phyloP scores from a whole-genome alignment of 2,888 invertebrate genomes.

The Drosophila anceps region DNA sequence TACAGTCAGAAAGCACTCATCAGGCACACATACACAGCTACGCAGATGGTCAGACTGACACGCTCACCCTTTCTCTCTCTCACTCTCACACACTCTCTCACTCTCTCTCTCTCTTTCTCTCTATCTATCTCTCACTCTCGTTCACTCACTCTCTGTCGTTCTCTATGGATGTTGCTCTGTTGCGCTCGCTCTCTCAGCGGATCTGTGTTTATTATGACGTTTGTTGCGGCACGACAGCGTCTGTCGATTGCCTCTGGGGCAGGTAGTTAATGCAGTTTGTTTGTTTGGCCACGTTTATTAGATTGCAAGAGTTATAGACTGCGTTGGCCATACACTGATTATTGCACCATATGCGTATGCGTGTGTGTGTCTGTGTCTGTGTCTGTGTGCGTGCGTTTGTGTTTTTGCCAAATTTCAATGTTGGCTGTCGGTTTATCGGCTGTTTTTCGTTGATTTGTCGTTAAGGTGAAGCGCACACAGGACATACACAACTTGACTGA shows the following conservation, averaged over 20 bases:
- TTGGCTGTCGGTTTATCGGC: constrained; percentile 33
- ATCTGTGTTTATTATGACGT: constrained; percentile 53
- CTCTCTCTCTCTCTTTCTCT: neutral
- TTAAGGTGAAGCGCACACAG: constrained; percentile 58
- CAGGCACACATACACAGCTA: neutral
- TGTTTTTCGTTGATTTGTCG: constrained; percentile 10
- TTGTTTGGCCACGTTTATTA: constrained; percentile 42
- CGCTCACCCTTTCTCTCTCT: neutral
- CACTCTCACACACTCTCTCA: neutral
- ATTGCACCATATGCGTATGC: neutral
- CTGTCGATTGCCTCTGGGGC: constrained; percentile 37
- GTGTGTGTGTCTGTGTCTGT: neutral
- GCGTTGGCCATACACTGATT: neutral
- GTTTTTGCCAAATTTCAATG: constrained; percentile 8
- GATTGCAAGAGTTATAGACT: constrained; percentile 34
- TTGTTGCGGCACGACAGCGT: constrained; percentile 53
- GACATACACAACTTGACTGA: constrained; percentile 79
- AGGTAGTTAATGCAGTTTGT: constrained; percentile 59
- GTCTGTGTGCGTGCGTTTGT: constrained; percentile 5
- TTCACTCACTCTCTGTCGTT: neutral
- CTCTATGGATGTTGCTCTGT: too few species aligned
- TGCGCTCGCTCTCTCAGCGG: constrained; percentile 4
- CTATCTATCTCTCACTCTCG: neutral
- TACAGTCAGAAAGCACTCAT: constrained; percentile 56
- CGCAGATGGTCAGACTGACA: constrained; percentile 2